Percentiles rank a stretch among this genome's conserved stretches.
Conservation (phyloP, 2,113 vertebrate genomes). For the Amblyornis subalaris region DNA sequence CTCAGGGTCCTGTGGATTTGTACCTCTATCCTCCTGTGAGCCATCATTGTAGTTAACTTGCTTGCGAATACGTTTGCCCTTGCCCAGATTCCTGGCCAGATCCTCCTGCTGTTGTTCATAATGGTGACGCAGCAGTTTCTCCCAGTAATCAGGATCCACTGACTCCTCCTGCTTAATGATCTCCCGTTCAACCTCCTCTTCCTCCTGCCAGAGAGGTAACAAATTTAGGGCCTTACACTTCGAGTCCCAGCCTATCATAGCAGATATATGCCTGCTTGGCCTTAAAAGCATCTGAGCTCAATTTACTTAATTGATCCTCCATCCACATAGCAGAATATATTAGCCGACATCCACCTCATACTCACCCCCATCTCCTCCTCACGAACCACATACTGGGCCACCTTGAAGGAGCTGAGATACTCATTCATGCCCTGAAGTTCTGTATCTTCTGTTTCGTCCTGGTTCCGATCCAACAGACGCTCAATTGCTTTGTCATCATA, state of each 20-base stretch:
- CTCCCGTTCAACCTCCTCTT: constrained; percentile 95
- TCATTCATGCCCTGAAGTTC: constrained; percentile 99
- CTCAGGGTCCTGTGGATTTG: constrained; percentile 64
- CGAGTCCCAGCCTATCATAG: not conserved
- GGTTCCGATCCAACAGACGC: constrained; percentile 89
- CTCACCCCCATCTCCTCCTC: constrained; percentile 95
- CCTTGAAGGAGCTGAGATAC: constrained; percentile 97
- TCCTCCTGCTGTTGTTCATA: constrained; percentile 98
- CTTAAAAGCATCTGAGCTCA: not conserved
- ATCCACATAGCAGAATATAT: not conserved
- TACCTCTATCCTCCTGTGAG: constrained; percentile 97
- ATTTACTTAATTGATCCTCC: not conserved
- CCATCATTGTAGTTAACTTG: constrained; percentile 99
- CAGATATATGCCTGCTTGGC: not conserved
- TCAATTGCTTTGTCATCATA: constrained; percentile 96
- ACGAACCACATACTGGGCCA: constrained; percentile 96
- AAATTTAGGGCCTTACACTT: not conserved
- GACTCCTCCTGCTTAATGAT: constrained; percentile 99
- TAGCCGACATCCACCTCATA: not conserved
- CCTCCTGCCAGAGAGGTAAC: constrained; percentile 73
- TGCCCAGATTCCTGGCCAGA: constrained; percentile 93
- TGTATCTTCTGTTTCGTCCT: constrained; percentile 92
- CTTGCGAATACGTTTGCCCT: constrained; percentile 97
- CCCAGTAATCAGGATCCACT: constrained; percentile 98
- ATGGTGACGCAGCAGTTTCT: constrained; percentile 95